phyloP scores from a whole-genome alignment of 2,797 vertebrate species.

The Loriculus beryllinus region DNA sequence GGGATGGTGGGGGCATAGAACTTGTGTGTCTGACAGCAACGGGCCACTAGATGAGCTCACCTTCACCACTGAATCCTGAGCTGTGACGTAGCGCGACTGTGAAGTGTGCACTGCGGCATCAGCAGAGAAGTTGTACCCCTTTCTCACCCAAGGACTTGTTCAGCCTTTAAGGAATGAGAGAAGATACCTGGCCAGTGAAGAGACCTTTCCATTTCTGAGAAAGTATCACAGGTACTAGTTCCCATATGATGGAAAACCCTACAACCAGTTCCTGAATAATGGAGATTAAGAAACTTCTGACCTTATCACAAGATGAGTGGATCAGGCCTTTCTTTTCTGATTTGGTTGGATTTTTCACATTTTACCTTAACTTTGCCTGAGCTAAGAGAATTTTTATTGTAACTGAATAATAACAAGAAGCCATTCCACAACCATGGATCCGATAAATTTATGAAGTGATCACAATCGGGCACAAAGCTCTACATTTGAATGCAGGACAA shows the following conservation, averaged over 20 bases:
- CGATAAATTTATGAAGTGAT: background rate
- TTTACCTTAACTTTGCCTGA: background rate
- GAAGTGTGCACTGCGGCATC: accelerated
- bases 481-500: background rate
- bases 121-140: background rate
- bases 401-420: background rate
- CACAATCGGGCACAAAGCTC: background rate
- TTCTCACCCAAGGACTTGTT: background rate
- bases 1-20: background rate
- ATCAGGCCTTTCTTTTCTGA: background rate
- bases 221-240: background rate
- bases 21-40: background rate
- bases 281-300: background rate
- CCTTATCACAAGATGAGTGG: background rate
- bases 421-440: background rate
- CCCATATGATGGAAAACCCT: background rate
- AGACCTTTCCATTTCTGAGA: background rate
- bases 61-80: background rate
- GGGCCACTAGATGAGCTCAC: background rate
- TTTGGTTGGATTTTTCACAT: background rate
- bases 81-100: accelerated
- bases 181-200: background rate
- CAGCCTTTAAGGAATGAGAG: background rate
- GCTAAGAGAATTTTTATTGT: background rate
- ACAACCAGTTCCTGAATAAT: background rate